Percentiles rank a stretch among this genome's conserved stretches.
Conservation (phyloP, 2,797 vertebrate genomes). For the Saxicola maurus region DNA sequence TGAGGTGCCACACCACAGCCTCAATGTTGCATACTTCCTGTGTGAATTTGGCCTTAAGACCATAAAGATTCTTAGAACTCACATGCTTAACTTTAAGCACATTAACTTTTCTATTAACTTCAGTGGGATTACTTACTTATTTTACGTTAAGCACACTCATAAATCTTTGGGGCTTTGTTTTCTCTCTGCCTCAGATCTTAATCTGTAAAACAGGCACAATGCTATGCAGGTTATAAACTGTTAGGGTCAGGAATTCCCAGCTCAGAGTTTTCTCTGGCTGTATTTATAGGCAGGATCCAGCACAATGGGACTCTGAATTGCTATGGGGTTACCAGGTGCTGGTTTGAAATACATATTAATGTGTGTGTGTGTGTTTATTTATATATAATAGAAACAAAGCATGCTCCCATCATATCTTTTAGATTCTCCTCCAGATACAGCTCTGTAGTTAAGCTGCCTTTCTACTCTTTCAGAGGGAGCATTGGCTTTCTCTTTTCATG, state of each 20-base stretch:
- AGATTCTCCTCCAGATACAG: not conserved
- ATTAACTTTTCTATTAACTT: slow-evolving; percentile 67
- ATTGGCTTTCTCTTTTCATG: not conserved
- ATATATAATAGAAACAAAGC: not conserved
- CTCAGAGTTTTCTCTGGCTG: not conserved
- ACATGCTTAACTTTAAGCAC: slow-evolving; percentile 63
- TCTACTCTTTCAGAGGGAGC: not conserved
- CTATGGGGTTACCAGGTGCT: not conserved
- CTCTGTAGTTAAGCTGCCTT: not conserved
- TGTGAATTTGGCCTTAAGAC: slow-evolving; percentile 54
- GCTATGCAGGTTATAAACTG: slow-evolving; percentile 54
- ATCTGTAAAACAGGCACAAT: slow-evolving; percentile 56
- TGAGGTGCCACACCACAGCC: slow-evolving; percentile 1
- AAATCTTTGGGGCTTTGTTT: slow-evolving; percentile 56
- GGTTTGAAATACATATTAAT: not conserved
- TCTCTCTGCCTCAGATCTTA: slow-evolving; percentile 43
- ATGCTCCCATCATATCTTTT: not conserved
- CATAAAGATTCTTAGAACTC: slow-evolving; percentile 59
- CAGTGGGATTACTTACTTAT: slow-evolving; percentile 58
- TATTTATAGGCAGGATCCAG: slow-evolving; percentile 23
- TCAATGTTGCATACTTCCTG: slow-evolving; percentile 37
- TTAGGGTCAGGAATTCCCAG: slow-evolving; percentile 45
- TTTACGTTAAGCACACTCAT: slow-evolving; percentile 14
- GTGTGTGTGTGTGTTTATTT: not conserved
- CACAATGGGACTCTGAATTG: slow-evolving; percentile 12